phyloP scores from a whole-genome alignment of 1,140 invertebrate genomes.

The Hestina assimilis region DNA sequence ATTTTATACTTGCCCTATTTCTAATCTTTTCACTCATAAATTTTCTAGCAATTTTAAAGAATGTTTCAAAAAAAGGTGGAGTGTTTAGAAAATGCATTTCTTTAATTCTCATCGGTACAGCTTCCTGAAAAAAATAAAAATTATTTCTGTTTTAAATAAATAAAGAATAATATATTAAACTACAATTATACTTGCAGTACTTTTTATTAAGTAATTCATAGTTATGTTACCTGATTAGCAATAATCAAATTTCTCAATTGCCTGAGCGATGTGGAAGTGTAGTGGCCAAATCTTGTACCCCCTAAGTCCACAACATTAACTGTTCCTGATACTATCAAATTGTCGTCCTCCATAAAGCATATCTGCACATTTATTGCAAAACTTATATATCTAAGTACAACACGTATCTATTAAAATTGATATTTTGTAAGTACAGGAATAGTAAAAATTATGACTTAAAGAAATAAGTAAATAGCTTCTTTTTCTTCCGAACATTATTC shows the following conservation, averaged over 20 bases:
- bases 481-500: too few relatives aligned
- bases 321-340: conserved; percentile 42
- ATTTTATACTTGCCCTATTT: conserved; percentile 31
- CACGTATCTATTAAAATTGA: not conserved
- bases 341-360: conserved; percentile 52
- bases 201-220: too few relatives aligned
- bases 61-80: conserved; percentile 20
- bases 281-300: conserved; percentile 59
- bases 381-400: not conserved
- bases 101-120: conserved; percentile 37
- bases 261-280: conserved; percentile 66
- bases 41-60: conserved; percentile 23
- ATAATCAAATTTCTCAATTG: conserved; percentile 45
- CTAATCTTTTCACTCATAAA: conserved; percentile 33
- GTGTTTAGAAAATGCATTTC: conserved; percentile 28
- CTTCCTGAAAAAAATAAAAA: conserved; percentile 66
- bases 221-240: conserved; percentile 19
- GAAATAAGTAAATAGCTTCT: too few relatives aligned
- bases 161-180: too few relatives aligned
- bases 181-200: too few relatives aligned
- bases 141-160: too few relatives aligned
- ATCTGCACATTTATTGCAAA: conserved; percentile 32
- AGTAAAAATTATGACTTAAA: too few relatives aligned
- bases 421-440: not conserved
- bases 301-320: conserved; percentile 58